Conservation (phyloP, 2,888 invertebrate species). For the Pristionchus japonicus region DNA sequence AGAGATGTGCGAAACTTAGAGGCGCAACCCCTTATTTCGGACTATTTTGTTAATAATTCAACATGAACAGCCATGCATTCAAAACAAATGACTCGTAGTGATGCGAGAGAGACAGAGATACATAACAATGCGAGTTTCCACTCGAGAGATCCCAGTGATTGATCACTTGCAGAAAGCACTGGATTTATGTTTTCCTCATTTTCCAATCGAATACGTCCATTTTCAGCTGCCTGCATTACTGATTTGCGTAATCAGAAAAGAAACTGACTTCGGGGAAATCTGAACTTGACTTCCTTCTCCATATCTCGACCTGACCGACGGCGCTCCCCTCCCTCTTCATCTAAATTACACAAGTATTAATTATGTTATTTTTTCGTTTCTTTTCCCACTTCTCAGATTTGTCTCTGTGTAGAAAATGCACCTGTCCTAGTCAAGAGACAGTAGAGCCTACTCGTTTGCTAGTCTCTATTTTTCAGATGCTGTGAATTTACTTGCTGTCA, state of each 20-base stretch:
- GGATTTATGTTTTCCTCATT: background rate
- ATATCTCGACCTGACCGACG: background rate
- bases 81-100: background rate
- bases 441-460: no score
- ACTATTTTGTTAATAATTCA: no score
- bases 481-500: no score
- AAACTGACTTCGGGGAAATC: background rate
- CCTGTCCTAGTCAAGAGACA: no score
- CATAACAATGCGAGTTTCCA: background rate
- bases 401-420: no score
- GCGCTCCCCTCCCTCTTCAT: conserved; percentile 20
- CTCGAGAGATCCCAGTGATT: background rate
- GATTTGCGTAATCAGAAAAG: background rate
- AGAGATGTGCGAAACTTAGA: no score
- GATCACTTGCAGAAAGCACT: background rate
- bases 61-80: background rate
- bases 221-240: background rate
- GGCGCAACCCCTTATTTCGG: no score
- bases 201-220: background rate
- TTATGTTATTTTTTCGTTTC: no score
- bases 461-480: no score
- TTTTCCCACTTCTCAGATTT: no score
- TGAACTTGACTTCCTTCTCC: conserved; percentile 25
- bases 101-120: background rate
- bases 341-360: background rate